Evolutionary conservation across 2,113 vertebrate genomes (phyloP), one percentile per base, ranked within the genome.

Genomic region (Onychostruthus taczanowskii): DNA sequence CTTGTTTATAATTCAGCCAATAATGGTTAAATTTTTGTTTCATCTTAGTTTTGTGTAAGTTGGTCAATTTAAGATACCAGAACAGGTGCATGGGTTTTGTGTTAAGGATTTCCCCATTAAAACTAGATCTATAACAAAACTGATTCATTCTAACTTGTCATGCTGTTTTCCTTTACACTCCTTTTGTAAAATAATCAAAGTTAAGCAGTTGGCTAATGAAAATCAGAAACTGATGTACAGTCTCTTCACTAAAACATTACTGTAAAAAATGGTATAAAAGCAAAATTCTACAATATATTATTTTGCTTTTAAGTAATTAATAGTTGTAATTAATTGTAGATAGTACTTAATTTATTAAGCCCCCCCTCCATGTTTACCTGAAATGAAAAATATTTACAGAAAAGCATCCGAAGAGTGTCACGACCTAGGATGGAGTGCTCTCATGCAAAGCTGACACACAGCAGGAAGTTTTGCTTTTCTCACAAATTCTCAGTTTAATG

Each of bases 391-490:
- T 53, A 49, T 91, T 89, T 96, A 72, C 82, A 86, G 55, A 86
- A 96, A 87, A 63, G 67, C 61, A 76, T 83, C 87, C 0, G 2
- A 94, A 37, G 84, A 87, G 53, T 67, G 50, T 83, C 83, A 64
- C 13, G 27, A 61, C 94, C 94, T 78, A 47, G 91, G 84, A 27
- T 85, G 15, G 39, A 93, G 85, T 94, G 96, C 97, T 97, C 86
- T 96, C 94, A 55, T 82, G 95, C 88, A 93, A 94, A 95, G 90
- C 91, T 97, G 96, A 96, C 58, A 62, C 96, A 49, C 96, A 96
- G 96, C 19, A 3, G 97, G 97, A 94, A 92, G 81, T 89, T 93
- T 41, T 96, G 96, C 97, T 97, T 94, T 96, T 94, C 95, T 94
- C 91, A 93, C 86, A 96, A 92, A 96, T 97, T 96, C 97, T 97